A percentile compares a stretch with the other conserved stretches of the same genome.
phyloP scores from a whole-genome alignment of 2,113 vertebrate species.

The Oncorhynchus clarkii region DNA sequence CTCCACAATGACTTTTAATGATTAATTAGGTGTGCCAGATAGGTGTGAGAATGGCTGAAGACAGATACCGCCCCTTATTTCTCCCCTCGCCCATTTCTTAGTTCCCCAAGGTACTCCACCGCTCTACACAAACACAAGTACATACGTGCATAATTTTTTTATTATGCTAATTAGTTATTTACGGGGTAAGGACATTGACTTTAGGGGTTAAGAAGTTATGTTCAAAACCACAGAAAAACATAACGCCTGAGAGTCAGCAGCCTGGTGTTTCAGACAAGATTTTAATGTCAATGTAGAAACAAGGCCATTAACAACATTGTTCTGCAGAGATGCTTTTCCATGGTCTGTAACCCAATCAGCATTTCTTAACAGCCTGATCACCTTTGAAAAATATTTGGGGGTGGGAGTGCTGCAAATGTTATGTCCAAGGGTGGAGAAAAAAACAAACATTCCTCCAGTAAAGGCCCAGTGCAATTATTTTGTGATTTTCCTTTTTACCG shows the following conservation, averaged over 20 bases:
- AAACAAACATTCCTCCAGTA: too few relatives aligned
- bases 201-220: conserved; percentile 51
- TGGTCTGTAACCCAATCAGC: not conserved
- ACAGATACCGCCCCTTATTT: too few relatives aligned
- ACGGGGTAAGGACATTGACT: too few relatives aligned
- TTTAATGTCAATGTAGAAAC: conserved; percentile 70
- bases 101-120: too few relatives aligned
- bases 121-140: not conserved
- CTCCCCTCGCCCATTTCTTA: too few relatives aligned
- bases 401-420: too few relatives aligned
- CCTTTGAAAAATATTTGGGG: conserved; percentile 38
- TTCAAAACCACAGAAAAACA: conserved; percentile 67
- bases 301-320: conserved; percentile 47
- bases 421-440: too few relatives aligned
- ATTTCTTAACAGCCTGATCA: not conserved
- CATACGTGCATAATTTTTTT: too few relatives aligned
- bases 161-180: too few relatives aligned
- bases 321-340: not conserved
- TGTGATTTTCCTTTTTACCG: too few relatives aligned
- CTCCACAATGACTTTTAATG: not conserved
- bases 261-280: conserved; percentile 61
- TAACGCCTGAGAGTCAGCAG: conserved; percentile 55
- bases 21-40: not conserved
- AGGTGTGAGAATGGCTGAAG: not conserved
- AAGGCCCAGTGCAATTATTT: too few relatives aligned